Percentiles rank a stretch among this genome's conserved stretches.
Evolutionary conservation across 2,888 invertebrate species (phyloP).

Genomic region (Orchesellides sinensis): DNA sequence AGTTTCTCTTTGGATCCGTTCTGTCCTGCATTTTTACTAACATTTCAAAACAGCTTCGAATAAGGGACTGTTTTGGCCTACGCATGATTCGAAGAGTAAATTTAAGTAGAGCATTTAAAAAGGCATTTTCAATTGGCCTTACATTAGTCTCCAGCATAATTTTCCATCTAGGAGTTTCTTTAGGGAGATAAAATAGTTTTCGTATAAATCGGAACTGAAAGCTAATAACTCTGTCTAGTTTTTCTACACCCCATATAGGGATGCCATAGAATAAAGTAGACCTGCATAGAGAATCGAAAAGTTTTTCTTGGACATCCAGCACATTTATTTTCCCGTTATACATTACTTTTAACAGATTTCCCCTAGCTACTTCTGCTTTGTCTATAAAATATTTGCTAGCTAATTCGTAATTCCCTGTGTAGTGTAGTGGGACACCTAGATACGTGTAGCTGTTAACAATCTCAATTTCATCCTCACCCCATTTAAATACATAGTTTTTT

Average conservation of each 20-base stretch:
- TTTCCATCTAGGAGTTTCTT: not conserved
- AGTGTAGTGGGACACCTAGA: slow-evolving; percentile 36
- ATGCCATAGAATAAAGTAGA: slow-evolving; percentile 7
- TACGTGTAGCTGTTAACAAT: slow-evolving; percentile 18
- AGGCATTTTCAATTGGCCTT: not conserved
- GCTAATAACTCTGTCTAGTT: not conserved
- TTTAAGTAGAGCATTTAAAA: not conserved
- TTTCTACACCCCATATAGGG: not conserved
- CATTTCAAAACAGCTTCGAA: not conserved
- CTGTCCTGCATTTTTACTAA: not conserved
- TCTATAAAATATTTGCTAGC: not conserved
- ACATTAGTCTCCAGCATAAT: not conserved
- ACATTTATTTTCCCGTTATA: not conserved
- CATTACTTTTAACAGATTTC: not conserved
- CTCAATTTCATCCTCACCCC: slow-evolving; percentile 39
- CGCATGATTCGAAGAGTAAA: not conserved
- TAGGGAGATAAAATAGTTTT: slow-evolving; percentile 15
- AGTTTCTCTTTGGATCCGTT: slow-evolving; percentile 4
- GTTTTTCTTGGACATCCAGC: not conserved
- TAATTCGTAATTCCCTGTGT: not conserved
- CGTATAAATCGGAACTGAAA: not conserved
- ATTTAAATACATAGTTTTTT: not conserved
- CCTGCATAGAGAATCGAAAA: slow-evolving; percentile 17
- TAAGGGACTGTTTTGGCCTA: not conserved
- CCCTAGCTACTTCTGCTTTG: not conserved